Conservation (phyloP, 2,888 invertebrate species). For the Tricholauxania praeusta region DNA sequence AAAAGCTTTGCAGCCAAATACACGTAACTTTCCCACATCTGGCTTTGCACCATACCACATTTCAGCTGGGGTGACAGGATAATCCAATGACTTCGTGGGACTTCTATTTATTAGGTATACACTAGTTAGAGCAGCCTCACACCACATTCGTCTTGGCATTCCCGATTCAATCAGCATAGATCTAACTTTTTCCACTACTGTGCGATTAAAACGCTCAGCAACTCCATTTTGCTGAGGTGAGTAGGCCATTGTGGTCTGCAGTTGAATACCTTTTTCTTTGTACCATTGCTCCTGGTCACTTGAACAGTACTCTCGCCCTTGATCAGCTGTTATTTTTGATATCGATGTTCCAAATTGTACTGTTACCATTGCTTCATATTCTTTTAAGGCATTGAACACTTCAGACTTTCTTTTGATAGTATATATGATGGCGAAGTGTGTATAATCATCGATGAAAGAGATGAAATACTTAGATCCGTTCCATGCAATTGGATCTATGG, state of each 20-base stretch:
- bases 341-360: slow-evolving; percentile 14
- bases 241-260: no score
- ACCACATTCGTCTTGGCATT: slow-evolving; percentile 44
- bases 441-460: slow-evolving; percentile 47
- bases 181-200: no score
- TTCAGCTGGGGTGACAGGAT: slow-evolving; percentile 36
- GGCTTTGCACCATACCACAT: slow-evolving; percentile 35
- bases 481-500: no score
- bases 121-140: slow-evolving; percentile 34
- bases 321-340: slow-evolving; percentile 19
- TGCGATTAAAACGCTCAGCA: no score
- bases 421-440: no score
- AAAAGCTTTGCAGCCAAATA: slow-evolving; percentile 46
- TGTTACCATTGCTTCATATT: slow-evolving; percentile 12
- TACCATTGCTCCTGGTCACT: no score
- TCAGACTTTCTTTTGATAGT: slow-evolving; percentile 41
- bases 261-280: no score
- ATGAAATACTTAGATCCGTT: slow-evolving; percentile 50
- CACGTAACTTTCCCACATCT: slow-evolving; percentile 41
- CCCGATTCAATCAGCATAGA: no score
- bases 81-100: slow-evolving; percentile 26
- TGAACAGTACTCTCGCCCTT: no score
- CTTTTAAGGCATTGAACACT: slow-evolving; percentile 33
- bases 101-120: slow-evolving; percentile 34
- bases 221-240: no score